Conservation (phyloP, 1,140 invertebrate genomes). For the Mizuhopecten yessoensis region DNA sequence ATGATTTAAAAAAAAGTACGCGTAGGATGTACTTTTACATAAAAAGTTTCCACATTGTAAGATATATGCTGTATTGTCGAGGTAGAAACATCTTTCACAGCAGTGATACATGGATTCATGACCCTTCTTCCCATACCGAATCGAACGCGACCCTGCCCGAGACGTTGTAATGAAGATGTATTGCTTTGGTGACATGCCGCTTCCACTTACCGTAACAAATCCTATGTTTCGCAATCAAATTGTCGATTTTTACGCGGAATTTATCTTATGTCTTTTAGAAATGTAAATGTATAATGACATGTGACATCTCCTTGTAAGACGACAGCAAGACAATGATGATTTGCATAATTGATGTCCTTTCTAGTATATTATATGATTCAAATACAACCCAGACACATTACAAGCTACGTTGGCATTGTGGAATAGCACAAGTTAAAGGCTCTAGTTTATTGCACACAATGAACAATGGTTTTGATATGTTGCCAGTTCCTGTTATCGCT, state of each 20-base stretch:
- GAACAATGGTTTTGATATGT: too few species aligned
- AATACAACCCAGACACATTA: not conserved
- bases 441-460: too few species aligned
- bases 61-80: too few species aligned
- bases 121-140: not conserved
- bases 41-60: too few species aligned
- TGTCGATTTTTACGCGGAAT: not conserved
- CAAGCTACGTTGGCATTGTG: too few species aligned
- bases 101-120: not conserved
- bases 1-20: too few species aligned
- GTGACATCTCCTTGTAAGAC: not conserved
- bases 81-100: not conserved
- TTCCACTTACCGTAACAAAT: not conserved
- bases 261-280: conserved; percentile 24
- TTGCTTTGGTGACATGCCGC: not conserved
- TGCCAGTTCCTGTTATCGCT: too few species aligned
- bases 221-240: not conserved
- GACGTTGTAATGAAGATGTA: not conserved
- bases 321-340: not conserved
- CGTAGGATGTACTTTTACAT: too few species aligned
- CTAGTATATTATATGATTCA: not conserved
- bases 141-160: not conserved
- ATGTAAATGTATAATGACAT: not conserved
- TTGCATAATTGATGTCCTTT: conserved; percentile 26
- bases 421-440: too few species aligned